These are phyloP conservation scores for Osmerus eperlanus DNA, from an alignment of 2,113 vertebrate species.

Conservation along the genomic window DNA sequence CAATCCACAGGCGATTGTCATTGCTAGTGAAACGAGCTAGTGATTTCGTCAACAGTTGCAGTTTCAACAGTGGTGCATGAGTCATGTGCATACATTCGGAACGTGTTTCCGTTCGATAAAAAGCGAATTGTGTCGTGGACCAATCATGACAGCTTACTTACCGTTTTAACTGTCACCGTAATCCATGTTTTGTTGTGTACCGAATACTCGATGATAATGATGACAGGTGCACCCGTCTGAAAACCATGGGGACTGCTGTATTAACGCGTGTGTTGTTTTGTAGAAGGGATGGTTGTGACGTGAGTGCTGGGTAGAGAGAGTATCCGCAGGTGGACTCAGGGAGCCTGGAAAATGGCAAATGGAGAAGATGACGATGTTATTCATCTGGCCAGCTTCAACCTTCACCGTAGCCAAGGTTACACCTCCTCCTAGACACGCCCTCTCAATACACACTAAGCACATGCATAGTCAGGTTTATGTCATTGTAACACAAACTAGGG, in stretches of 20 bases:
- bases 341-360: slow-evolving; percentile 76
- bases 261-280: slow-evolving; percentile 10
- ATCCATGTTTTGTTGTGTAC: too few relatives aligned
- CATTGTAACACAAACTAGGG: too few relatives aligned
- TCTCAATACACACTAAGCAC: not conserved
- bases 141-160: too few relatives aligned
- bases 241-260: not conserved
- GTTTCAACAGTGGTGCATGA: too few relatives aligned
- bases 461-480: slow-evolving; percentile 3
- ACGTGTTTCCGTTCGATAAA: too few relatives aligned
- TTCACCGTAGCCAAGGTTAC: slow-evolving; percentile 82
- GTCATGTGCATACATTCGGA: too few relatives aligned
- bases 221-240: not conserved
- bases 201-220: not conserved
- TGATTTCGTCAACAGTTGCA: too few relatives aligned
- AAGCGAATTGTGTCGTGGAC: too few relatives aligned
- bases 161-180: too few relatives aligned
- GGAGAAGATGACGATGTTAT: slow-evolving; percentile 83
- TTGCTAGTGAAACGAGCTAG: too few relatives aligned
- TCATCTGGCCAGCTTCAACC: slow-evolving; percentile 82
- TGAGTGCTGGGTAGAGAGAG: slow-evolving; percentile 36
- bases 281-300: slow-evolving; percentile 51
- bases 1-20: too few relatives aligned
- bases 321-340: slow-evolving; percentile 37
- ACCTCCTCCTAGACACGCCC: too few relatives aligned